A percentile compares a stretch with the other conserved stretches of the same genome.
These are phyloP conservation scores for Cisticola juncidis DNA, from an alignment of 2,113 vertebrate species.

Conservation along the genomic window DNA sequence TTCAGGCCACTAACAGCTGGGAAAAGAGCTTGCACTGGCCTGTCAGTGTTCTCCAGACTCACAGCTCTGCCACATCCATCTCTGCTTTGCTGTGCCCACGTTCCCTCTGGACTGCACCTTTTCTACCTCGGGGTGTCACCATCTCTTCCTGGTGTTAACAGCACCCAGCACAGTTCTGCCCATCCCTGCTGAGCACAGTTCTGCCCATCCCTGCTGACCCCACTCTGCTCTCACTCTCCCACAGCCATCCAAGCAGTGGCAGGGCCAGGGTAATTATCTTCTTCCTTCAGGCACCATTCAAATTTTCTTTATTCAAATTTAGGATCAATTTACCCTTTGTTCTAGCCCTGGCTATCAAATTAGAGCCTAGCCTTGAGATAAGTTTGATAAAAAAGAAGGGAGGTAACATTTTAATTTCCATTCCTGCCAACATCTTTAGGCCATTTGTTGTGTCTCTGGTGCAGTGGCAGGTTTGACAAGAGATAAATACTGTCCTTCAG, in stretches of 20 bases:
- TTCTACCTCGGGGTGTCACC: neutral
- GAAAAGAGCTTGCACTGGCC: neutral
- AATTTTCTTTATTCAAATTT: slow-evolving; percentile 65
- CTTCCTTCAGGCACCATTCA: slow-evolving; percentile 49
- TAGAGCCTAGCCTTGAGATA: neutral
- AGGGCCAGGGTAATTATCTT: neutral
- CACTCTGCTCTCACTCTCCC: neutral
- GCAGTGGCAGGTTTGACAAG: neutral
- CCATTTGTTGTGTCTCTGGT: neutral
- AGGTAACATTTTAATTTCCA: neutral
- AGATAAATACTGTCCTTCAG: neutral
- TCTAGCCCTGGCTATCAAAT: neutral
- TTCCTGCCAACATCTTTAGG: neutral
- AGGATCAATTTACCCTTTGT: slow-evolving; percentile 40
- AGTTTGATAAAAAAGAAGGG: neutral
- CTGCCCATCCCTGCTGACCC: neutral
- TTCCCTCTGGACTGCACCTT: neutral
- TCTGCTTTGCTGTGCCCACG: neutral
- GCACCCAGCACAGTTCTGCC: neutral
- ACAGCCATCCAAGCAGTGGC: neutral
- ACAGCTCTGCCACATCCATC: neutral
- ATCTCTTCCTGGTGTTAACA: neutral
- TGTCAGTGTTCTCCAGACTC: neutral
- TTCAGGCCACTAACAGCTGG: neutral
- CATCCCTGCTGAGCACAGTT: neutral